phyloP scores from a whole-genome alignment of 37 sponge, comb jelly and placozoan species.

The Beroe ovata region DNA sequence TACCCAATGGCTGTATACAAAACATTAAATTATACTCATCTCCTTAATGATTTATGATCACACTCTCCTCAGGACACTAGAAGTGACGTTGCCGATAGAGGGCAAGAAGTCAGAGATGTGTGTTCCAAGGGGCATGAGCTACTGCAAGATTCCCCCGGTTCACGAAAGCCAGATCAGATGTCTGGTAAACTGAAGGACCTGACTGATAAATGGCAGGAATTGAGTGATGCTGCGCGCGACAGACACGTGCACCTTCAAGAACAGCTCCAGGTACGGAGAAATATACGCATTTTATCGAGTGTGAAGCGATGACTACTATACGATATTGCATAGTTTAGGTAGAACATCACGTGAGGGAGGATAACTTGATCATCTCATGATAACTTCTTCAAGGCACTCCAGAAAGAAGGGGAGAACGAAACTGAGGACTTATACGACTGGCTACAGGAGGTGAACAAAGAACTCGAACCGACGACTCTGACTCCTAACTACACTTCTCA shows the following conservation, averaged over 20 bases:
- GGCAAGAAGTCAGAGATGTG: conserved; percentile 15
- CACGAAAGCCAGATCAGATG: background rate
- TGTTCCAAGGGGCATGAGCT: conserved; percentile 62
- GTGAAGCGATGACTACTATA: too few species aligned
- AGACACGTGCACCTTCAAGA: conserved; percentile 37
- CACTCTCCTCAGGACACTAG: conserved; percentile 14
- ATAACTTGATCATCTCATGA: too few species aligned
- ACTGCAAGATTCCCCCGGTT: background rate
- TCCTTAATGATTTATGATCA: too few species aligned
- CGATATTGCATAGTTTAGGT: too few species aligned
- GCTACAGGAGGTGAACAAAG: background rate
- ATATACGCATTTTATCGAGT: too few species aligned
- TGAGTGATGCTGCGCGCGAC: conserved; percentile 32
- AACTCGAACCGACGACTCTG: conserved; percentile 1
- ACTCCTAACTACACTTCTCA: conserved; percentile 36
- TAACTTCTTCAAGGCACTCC: too few species aligned
- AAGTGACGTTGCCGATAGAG: conserved; percentile 22
- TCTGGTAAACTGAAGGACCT: conserved; percentile 12
- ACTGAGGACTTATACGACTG: conserved; percentile 27
- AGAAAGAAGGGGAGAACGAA: conserved; percentile 44
- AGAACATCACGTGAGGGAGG: too few species aligned
- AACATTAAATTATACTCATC: too few species aligned
- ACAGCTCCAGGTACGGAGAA: conserved; percentile 29
- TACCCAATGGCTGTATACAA: too few species aligned
- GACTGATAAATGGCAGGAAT: conserved; percentile 41